phyloP scores from a whole-genome alignment of 2,888 invertebrate species.

The Drosophila heteroneura region DNA sequence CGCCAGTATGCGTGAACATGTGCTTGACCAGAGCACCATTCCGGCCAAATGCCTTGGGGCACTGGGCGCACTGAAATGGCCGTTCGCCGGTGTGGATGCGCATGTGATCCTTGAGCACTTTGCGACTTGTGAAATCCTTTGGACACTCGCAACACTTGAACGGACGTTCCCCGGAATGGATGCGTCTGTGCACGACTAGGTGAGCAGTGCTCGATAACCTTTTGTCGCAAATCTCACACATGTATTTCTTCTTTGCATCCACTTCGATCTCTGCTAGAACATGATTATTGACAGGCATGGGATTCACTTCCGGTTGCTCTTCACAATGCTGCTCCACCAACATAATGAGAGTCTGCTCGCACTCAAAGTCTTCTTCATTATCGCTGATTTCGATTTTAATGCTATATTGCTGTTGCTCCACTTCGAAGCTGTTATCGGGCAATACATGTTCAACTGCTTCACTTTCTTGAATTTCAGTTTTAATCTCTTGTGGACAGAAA shows the following conservation, averaged over 20 bases:
- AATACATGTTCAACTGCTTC: background rate
- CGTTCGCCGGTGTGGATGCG: constrained; percentile 12
- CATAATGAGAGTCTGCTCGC: background rate
- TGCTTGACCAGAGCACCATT: background rate
- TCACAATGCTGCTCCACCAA: background rate
- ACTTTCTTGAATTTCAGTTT: background rate
- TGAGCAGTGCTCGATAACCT: background rate
- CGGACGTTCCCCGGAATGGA: background rate
- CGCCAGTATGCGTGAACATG: constrained; percentile 7
- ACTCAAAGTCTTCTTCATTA: background rate
- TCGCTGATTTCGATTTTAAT: background rate
- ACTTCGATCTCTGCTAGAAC: background rate
- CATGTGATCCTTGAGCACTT: constrained; percentile 11
- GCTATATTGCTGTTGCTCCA: background rate
- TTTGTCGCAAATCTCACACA: constrained; percentile 14
- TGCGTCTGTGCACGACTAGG: background rate
- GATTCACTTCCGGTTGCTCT: background rate
- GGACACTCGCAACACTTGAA: constrained; percentile 10
- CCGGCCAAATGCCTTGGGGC: constrained; percentile 7
- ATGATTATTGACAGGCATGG: background rate
- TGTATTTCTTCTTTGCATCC: background rate
- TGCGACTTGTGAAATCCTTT: background rate
- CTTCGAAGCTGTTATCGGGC: background rate
- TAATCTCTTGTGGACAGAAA: background rate
- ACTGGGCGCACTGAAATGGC: constrained; percentile 8